Conservation (phyloP, 2,888 invertebrate species). For the Limenitis camilla region DNA sequence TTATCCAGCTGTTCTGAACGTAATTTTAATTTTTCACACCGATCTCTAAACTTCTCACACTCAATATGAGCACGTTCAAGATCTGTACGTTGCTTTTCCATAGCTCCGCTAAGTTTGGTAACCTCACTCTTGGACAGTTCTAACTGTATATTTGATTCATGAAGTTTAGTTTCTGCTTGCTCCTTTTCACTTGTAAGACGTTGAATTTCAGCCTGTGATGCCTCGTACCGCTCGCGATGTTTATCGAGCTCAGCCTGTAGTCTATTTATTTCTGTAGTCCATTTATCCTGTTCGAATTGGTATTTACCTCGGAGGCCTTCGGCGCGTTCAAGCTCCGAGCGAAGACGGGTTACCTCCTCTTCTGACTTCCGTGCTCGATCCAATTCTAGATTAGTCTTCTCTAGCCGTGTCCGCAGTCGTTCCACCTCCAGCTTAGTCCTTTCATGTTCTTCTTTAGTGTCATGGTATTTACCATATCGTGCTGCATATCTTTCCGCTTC, state of each 20-base stretch:
- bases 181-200: conserved; percentile 77
- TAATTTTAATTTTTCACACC: conserved; percentile 87
- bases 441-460: conserved; percentile 84
- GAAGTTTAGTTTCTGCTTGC: conserved; percentile 80
- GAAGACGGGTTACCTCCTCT: conserved; percentile 78
- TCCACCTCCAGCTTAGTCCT: conserved; percentile 87
- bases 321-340: conserved; percentile 81
- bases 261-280: conserved; percentile 80
- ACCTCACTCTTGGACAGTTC: conserved; percentile 87
- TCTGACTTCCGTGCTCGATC: conserved; percentile 83
- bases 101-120: conserved; percentile 80
- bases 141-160: conserved; percentile 86
- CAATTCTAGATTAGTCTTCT: conserved; percentile 86
- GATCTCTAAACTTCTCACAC: conserved; percentile 89
- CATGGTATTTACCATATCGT: conserved; percentile 84
- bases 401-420: conserved; percentile 84
- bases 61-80: conserved; percentile 90
- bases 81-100: conserved; percentile 87
- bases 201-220: conserved; percentile 83
- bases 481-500: conserved; percentile 83
- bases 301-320: conserved; percentile 81
- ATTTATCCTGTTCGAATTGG: conserved; percentile 74
- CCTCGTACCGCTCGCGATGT: conserved; percentile 83
- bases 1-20: conserved; percentile 81
- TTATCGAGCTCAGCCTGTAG: conserved; percentile 84